Evolutionary conservation across 2,797 vertebrate genomes (phyloP), one percentile per base, ranked within the genome.

Genomic region (Arrhamphus sclerolepis): DNA sequence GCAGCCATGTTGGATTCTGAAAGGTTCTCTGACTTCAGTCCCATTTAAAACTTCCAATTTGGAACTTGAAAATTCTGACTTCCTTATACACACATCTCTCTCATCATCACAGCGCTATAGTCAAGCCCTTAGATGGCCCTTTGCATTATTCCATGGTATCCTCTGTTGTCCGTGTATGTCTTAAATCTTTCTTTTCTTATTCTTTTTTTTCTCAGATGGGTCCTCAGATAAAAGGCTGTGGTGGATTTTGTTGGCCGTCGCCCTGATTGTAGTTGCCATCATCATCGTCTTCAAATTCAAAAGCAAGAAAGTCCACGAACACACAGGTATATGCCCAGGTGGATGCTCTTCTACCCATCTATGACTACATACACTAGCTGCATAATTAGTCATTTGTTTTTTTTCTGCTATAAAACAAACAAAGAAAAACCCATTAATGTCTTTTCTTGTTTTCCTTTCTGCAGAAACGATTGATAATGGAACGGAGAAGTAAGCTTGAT

Each of bases 401-500:
- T n/a, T n/a, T n/a, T n/a, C n/a, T 39, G 42, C 10, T 18, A 29
- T 14, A 2, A 31, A 49, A n/a, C n/a, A n/a, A n/a, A n/a, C n/a
- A n/a, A n/a, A n/a, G n/a, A n/a, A 46, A n/a, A 8, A 5, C 22
- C 17, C 56, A 11, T 22, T 19, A 6, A 38, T 21, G 1, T 51
- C 7, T 26, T 31, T 13, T 54, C 17, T 56, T 38, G 7, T 72
- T 17, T 58, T 68, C 7, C 58, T 0, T 48, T 40, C 34, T 16
- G 66, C 80, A 92, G 91, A 91, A 66, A 84, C 82, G 11, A 60
- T 85, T 2, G 89, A 92, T 1, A 87, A 31, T 17, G 90, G 89
- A 64, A 89, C 85, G 14, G 91, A 92, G 73, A 92, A 92, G 91
- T 92, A 61, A 82, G 89, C 80, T 20, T 46, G 1, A 2, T 16